Evolutionary conservation across 2,113 vertebrate species (phyloP).

Genomic region (Lepidothrix coronata): DNA sequence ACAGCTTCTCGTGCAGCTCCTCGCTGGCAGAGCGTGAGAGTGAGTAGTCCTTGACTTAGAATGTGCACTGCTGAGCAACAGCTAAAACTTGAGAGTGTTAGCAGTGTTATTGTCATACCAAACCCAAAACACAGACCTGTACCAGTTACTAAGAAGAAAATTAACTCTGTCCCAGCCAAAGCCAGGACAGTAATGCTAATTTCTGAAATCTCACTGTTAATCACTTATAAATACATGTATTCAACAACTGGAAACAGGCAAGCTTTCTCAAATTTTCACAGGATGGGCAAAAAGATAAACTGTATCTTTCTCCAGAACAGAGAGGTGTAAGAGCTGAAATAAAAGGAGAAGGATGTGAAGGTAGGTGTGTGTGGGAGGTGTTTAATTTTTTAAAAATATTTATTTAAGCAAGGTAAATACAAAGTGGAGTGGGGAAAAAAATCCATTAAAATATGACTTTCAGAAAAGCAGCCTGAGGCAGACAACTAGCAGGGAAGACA

Average conservation of each 20-base stretch:
- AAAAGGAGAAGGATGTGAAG: neutral
- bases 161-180: neutral
- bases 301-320: neutral
- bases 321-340: neutral
- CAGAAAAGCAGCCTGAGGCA: neutral
- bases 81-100: neutral
- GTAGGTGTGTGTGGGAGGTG: neutral
- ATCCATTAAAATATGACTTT: neutral
- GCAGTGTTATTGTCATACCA: neutral
- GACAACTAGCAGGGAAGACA: neutral
- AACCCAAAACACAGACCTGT: neutral
- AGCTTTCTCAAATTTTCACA: neutral
- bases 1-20: neutral
- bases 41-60: neutral
- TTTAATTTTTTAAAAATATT: neutral
- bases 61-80: neutral
- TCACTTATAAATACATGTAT: neutral
- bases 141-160: neutral
- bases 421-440: neutral
- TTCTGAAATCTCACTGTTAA: neutral
- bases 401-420: neutral
- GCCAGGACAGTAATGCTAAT: neutral
- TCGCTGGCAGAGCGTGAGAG: neutral
- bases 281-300: neutral
- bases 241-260: neutral